Base-by-base conservation (phyloP, 2,888 invertebrate species). In the Lepidocyrtoides sp. region DNA sequence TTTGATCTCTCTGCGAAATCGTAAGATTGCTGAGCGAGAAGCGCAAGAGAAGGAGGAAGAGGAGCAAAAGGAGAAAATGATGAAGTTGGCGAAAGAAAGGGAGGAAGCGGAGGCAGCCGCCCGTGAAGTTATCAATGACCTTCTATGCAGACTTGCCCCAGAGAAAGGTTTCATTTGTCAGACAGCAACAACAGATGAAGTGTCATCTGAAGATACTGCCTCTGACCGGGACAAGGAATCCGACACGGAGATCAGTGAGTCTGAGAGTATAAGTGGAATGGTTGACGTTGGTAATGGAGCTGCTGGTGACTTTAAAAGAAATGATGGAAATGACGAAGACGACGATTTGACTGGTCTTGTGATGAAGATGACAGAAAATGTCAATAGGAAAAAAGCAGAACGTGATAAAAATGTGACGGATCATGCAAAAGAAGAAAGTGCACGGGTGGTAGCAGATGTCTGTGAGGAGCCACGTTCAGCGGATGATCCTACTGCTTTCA, bases 1-100 rank as follows among this genome's bases (percentile, higher is more conserved):
- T 32, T 63, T 93, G 60, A 91, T 93, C 10, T 41, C 89, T 10
- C 54, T 93, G 0, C 84, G 93, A 54, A 91, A 93, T 8, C 77
- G 88, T 14, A 92, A 91, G 32, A 83, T 85, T 23, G 91, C 91
- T 20, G 93, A 93, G 57, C 57, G 72, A 20, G 89, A 75, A 48
- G 89, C 75, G 14, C 48, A 51, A 17, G 87, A 88, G 23, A 32
- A 63, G n/a, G 77, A 44, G 23, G 85, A 84, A 41, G 79, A 83
- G 17, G 69, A 63, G 23, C 32, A 72, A 89, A 41, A 44, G 17
- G 20, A 77, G 60, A 51, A 60, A 41, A 23, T 54, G 2, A 17
- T 41, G 72, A 10, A 17, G 14, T 41, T 72, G 14, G 63, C 29
- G 17, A 57, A 32, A 41, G 69, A 66, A 14, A 77, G 51, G 29